A percentile compares a stretch with the other conserved stretches of the same genome.
Evolutionary conservation across 2,888 invertebrate species (phyloP).

Genomic region (Zaprionus lineosus): DNA sequence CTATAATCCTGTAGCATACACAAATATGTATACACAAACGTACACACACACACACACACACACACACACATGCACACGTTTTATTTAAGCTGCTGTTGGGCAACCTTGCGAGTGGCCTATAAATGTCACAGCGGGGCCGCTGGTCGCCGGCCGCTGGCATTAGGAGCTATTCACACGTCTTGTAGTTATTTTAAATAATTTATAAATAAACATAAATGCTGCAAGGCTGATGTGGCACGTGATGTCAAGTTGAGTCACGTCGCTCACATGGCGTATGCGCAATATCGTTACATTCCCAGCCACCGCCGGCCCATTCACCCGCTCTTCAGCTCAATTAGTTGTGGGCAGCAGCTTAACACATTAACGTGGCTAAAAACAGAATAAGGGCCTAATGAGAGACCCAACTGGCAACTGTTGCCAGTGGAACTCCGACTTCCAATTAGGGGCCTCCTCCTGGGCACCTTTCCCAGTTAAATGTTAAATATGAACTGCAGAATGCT

Average conservation of each 20-base stretch:
- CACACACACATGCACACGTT: too few relatives aligned
- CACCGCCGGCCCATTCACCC: neutral
- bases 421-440: too few relatives aligned
- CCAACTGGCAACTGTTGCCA: constrained; percentile 1
- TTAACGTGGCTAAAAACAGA: constrained; percentile 18
- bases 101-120: constrained; percentile 20
- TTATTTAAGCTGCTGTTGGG: neutral
- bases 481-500: too few relatives aligned
- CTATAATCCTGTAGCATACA: too few relatives aligned
- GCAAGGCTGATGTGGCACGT: constrained; percentile 42
- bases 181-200: constrained; percentile 71
- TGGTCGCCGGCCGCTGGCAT: constrained; percentile 18
- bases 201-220: constrained; percentile 69
- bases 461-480: too few relatives aligned
- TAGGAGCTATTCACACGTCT: constrained; percentile 66
- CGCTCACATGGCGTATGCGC: constrained; percentile 40
- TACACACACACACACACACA: too few relatives aligned
- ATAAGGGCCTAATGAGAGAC: neutral
- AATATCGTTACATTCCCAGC: constrained; percentile 39
- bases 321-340: constrained; percentile 44
- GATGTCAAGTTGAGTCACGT: constrained; percentile 51
- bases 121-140: constrained; percentile 48
- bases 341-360: constrained; percentile 17
- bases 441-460: too few relatives aligned
- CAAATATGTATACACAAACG: too few relatives aligned